Base-by-base conservation (phyloP, 2,888 invertebrate genomes). In the Ptychoptera contaminata region DNA sequence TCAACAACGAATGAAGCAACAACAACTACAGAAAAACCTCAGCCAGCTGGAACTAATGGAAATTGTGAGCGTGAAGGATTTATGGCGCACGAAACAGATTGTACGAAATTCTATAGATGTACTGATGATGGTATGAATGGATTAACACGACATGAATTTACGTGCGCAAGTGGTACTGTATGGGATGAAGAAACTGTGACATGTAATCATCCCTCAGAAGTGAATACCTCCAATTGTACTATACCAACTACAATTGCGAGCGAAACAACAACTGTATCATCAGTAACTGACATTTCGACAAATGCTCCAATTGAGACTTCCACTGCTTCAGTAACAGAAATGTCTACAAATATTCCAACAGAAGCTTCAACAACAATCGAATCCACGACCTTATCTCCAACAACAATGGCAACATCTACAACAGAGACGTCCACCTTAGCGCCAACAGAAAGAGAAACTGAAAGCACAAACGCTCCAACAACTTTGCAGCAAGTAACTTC, bases 101-200 rank as follows among this genome's bases (percentile, higher is more conserved):
- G 76, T 47, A 67, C 61, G 35, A 75, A 74, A 50, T 76, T 76
- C 57, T 73, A 73, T 52, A 67, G 75, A 46, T 76, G 76, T 51
- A 66, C 68, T 0, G 57, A 63, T 38, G 58, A 67, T 47, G 66
- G 62, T 1, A 56, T 60, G 11, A 67, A 65, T 5, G 60, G 59
- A 1, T 67, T 62, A 46, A 67, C 57, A 29, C 68, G 61, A 47
- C 68, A 71, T 44, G 67, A 71, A 9, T 76, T 72, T 49, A 63
- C 61, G 7, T 76, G 76, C 52, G 72, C 70, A 1, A 65, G 65
- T 16, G 73, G 72, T 38, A 75, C 75, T 1, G 67, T 73, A 35
- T 75, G 74, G 74, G 72, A 74, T 57, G 67, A 70, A 50, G 61
- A 69, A 34, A 67, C 69, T 43, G 67, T 70, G 53, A 67, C 67